Base-by-base conservation (phyloP, 2,888 invertebrate species). In the Arctia plantaginis region DNA sequence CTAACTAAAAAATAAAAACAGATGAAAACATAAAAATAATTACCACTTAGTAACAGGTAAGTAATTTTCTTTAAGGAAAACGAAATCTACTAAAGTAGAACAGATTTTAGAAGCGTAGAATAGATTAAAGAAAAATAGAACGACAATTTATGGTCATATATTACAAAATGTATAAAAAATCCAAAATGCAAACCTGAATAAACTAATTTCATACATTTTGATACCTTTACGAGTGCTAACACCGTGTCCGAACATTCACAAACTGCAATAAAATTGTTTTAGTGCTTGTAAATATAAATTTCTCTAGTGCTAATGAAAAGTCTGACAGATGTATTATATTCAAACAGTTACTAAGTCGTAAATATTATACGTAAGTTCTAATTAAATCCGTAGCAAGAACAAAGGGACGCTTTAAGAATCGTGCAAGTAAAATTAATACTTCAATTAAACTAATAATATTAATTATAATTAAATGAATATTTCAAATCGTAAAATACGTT, bases 311-410 rank as follows among this genome's bases (percentile, higher is more conserved):
- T 8, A 62, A 62, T 30, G 6, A 62, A 30, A 62, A 62, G 1
- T 30, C 62, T 62, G 62, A 62, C 62, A 30, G 18, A 62, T 62
- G 30, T 66, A 35, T 35, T 65, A 65, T 65, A 23, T 65, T 65
- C 30, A 35, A 66, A 39, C n/a, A 39, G 66, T 39, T 39, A 66
- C 62, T 62, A 30, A n/a, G n/a, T 66, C 39, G n/a, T 66, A 66
- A n/a, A 66, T 66, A 39, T 66, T 39, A 66, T 66, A 13, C 39
- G n/a, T 44, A 67, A 67, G 27, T 67, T 41, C 67, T 67, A 67
- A 67, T 67, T 67, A 67, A 67, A 67, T 10, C 23, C 66, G 35
- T 67, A 27, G 41, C 67, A 44, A 62, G 30, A 30, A 62, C 62
- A 30, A 30, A 30, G 15, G 59, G 30, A 30, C 59, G 30, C 3